phyloP scores from a whole-genome alignment of 2,888 invertebrate genomes.

The Clunio marinus region DNA sequence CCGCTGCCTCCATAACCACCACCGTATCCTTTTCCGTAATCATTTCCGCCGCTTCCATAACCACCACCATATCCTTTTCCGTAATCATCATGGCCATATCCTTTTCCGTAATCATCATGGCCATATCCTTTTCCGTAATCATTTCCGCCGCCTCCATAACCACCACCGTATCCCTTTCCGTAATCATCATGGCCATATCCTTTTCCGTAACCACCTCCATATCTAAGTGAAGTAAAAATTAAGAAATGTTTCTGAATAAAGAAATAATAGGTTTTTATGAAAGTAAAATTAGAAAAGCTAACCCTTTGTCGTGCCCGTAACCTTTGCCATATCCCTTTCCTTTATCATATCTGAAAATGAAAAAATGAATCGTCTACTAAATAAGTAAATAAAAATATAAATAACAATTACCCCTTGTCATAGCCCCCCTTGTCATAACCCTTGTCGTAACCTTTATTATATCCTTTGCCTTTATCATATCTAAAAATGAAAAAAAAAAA shows the following conservation, averaged over 20 bases:
- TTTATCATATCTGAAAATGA: too few species aligned
- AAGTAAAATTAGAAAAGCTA: not conserved
- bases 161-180: not conserved
- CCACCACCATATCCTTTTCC: too few species aligned
- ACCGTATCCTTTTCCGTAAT: too few species aligned
- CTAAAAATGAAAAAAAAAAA: too few species aligned
- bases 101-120: not conserved
- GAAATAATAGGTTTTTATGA: too few species aligned
- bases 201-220: constrained; percentile 1
- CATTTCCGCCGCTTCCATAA: too few species aligned
- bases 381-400: too few species aligned
- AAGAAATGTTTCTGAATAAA: not conserved
- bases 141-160: not conserved
- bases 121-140: not conserved
- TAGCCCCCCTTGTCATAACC: not conserved
- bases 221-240: not conserved
- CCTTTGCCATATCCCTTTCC: not conserved
- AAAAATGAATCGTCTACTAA: too few species aligned
- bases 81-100: not conserved
- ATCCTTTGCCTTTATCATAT: not conserved
- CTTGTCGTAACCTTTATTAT: not conserved
- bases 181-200: not conserved
- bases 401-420: not conserved
- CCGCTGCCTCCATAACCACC: too few species aligned
- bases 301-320: not conserved